Evolutionary conservation across 2,113 vertebrate species (phyloP).

Genomic region (Natator depressus): DNA sequence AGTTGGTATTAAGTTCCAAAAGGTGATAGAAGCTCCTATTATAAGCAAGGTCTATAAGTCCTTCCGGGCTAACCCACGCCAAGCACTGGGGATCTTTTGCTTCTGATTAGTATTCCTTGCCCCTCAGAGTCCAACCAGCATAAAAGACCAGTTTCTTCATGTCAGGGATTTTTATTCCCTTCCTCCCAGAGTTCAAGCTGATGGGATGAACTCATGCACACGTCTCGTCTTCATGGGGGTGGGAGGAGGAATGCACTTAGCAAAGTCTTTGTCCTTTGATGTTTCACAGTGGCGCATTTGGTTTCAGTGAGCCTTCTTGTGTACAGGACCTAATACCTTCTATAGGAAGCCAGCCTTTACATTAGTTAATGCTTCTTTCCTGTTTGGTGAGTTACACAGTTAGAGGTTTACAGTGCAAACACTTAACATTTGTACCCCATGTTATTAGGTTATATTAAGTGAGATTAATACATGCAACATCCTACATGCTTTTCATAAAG

Average conservation of each 20-base stretch:
- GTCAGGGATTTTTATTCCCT: background rate
- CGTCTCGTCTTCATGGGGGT: background rate
- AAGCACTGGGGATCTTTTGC: background rate
- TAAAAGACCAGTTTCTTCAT: background rate
- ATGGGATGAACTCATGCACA: background rate
- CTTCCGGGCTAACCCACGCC: background rate
- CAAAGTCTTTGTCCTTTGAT: background rate
- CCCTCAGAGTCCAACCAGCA: background rate
- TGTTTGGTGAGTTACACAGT: background rate
- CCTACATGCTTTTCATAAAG: background rate
- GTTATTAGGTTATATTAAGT: background rate
- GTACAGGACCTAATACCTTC: background rate
- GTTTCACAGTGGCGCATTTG: background rate
- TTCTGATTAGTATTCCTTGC: too few species aligned
- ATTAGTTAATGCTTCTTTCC: background rate
- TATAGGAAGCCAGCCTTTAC: background rate
- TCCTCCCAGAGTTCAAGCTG: background rate
- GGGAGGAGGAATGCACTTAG: background rate
- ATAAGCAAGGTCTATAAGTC: background rate
- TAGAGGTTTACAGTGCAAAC: background rate
- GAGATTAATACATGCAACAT: background rate
- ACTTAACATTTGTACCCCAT: background rate
- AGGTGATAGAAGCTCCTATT: background rate
- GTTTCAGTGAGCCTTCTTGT: background rate
- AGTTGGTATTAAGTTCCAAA: too few species aligned